Evolutionary conservation across 2,888 invertebrate species (phyloP).

Genomic region (Parasteatoda lunata): DNA sequence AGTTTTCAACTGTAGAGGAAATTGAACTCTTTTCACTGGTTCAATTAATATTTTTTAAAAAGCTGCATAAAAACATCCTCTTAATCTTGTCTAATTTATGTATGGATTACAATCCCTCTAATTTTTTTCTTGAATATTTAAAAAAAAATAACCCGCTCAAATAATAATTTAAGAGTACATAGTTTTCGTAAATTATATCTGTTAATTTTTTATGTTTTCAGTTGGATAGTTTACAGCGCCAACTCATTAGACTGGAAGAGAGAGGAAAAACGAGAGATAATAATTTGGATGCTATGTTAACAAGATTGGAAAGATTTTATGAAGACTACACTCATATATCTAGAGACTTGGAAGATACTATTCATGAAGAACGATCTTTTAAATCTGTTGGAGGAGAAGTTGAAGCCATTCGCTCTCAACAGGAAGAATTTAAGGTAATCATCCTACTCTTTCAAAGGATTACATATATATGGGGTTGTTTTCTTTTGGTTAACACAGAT

Average conservation of each 20-base stretch:
- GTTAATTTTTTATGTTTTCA: neutral
- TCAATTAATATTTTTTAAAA: no score
- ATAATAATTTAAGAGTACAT: no score
- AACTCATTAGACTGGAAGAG: slow-evolving; percentile 86
- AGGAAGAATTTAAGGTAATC: slow-evolving; percentile 86
- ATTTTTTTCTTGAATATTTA: no score
- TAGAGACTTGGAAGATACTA: slow-evolving; percentile 83
- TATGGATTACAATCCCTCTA: no score
- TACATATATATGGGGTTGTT: no score
- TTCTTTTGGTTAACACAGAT: neutral
- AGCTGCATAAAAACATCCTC: no score
- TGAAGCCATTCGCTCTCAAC: slow-evolving; percentile 90
- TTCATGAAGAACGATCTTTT: slow-evolving; percentile 85
- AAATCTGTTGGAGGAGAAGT: slow-evolving; percentile 94
- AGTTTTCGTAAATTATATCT: no score
- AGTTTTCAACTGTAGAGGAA: no score
- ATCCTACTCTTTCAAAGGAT: neutral
- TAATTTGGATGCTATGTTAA: slow-evolving; percentile 84
- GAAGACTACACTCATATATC: slow-evolving; percentile 83
- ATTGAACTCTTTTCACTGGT: no score
- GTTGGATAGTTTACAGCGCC: slow-evolving; percentile 83
- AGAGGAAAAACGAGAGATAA: slow-evolving; percentile 85
- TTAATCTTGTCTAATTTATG: no score
- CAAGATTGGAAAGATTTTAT: slow-evolving; percentile 89
- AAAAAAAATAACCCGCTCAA: no score